A percentile compares a stretch with the other conserved stretches of the same genome.
phyloP scores from a whole-genome alignment of 2,797 vertebrate species.

The Ctenosaura bakeri region DNA sequence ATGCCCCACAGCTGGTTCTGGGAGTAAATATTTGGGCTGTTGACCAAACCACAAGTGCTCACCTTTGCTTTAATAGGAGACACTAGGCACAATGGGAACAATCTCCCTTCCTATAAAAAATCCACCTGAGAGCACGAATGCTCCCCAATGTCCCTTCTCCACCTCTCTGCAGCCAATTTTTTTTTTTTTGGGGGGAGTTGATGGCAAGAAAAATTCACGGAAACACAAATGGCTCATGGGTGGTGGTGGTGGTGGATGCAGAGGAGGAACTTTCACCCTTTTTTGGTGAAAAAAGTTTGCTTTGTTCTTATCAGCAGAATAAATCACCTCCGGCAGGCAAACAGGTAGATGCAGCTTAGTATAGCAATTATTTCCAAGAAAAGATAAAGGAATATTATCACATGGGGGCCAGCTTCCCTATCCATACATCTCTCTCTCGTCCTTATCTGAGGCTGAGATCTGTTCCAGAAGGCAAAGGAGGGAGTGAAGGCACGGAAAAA shows the following conservation, averaged over 20 bases:
- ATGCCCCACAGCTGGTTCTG: too few relatives aligned
- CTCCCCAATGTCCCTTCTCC: too few relatives aligned
- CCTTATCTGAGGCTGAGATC: conserved; percentile 87
- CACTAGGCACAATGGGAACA: neutral
- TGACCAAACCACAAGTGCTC: neutral
- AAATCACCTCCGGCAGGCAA: conserved; percentile 79
- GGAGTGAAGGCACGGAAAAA: conserved; percentile 74
- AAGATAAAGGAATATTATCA: conserved; percentile 80
- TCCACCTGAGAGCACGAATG: neutral
- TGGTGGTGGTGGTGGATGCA: neutral
- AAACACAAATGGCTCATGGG: neutral
- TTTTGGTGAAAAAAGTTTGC: conserved; percentile 65
- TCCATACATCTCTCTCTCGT: conserved; percentile 76
- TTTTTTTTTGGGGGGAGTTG: too few relatives aligned
- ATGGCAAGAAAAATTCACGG: neutral
- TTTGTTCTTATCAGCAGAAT: conserved; percentile 75
- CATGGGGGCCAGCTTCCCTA: conserved; percentile 72
- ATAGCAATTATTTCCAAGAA: conserved; percentile 79
- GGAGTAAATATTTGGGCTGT: neutral
- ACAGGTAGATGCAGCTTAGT: conserved; percentile 81
- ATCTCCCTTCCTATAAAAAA: neutral
- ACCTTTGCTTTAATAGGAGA: neutral
- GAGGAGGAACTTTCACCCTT: neutral
- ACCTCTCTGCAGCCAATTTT: neutral
- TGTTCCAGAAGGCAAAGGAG: conserved; percentile 83